phyloP scores from a whole-genome alignment of 2,797 vertebrate genomes.

The Coregonus sp. region DNA sequence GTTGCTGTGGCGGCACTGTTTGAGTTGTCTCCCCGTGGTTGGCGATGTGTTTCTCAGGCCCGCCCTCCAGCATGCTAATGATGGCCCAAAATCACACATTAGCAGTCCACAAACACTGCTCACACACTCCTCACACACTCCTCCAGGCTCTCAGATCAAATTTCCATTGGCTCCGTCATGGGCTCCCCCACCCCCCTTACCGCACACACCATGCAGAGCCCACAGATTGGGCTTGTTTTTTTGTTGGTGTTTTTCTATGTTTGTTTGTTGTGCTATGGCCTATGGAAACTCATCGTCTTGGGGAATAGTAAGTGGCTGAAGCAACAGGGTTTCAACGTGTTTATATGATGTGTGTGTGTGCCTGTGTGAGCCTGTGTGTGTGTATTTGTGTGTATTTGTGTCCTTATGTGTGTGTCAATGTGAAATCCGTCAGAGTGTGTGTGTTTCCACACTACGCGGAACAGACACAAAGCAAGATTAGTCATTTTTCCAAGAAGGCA shows the following conservation, averaged over 20 bases:
- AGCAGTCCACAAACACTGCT: constrained; percentile 39
- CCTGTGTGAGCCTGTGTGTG: constrained; percentile 10
- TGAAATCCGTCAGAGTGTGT: neutral
- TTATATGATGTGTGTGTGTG: constrained; percentile 7
- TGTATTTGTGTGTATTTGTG: neutral
- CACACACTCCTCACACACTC: constrained; percentile 25
- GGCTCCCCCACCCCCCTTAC: constrained; percentile 8
- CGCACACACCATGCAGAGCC: constrained; percentile 37
- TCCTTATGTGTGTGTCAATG: constrained; percentile 25
- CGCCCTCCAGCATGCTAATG: constrained; percentile 67
- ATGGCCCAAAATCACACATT: constrained; percentile 60
- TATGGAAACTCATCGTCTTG: constrained; percentile 67
- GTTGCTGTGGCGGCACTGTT: constrained; percentile 35
- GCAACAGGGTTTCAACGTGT: constrained; percentile 53
- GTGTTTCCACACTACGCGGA: constrained; percentile 23
- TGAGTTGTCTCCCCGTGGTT: constrained; percentile 55
- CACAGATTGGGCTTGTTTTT: constrained; percentile 49
- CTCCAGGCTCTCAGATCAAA: constrained; percentile 46
- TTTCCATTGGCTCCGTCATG: constrained; percentile 40
- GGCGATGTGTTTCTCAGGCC: constrained; percentile 49
- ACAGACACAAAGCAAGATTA: constrained; percentile 37
- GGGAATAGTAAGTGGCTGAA: constrained; percentile 68
- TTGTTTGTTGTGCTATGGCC: constrained; percentile 68
- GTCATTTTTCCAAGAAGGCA: constrained; percentile 35
- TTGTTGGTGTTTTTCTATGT: constrained; percentile 63